Percentiles rank a stretch among this genome's conserved stretches.
These are phyloP conservation scores for Cyclina sinensis DNA, from an alignment of 1,140 invertebrate species.

Conservation along the genomic window DNA sequence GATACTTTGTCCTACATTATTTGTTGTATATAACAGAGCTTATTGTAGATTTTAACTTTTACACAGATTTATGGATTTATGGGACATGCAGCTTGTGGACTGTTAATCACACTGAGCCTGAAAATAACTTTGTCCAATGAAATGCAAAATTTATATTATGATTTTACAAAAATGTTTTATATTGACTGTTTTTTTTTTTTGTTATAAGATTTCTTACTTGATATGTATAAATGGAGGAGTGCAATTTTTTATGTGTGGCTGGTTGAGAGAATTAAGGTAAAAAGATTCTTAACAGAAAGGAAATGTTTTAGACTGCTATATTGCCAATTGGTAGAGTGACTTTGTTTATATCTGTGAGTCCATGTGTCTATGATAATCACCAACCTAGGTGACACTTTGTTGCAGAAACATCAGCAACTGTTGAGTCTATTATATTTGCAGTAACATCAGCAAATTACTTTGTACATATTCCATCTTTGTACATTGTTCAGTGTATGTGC, in stretches of 20 bases:
- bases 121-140: not conserved
- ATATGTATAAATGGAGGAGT: constrained; percentile 37
- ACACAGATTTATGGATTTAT: not conserved
- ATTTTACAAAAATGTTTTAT: constrained; percentile 44
- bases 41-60: constrained; percentile 29
- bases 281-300: not conserved
- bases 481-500: not conserved
- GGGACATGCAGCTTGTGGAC: not conserved
- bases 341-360: constrained; percentile 69
- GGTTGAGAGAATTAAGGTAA: not conserved
- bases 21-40: constrained; percentile 39
- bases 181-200: constrained; percentile 39
- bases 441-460: constrained; percentile 49
- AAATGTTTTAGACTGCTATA: constrained; percentile 1
- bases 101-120: not conserved
- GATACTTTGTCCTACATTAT: not conserved
- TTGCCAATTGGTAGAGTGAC: constrained; percentile 49
- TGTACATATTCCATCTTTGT: constrained; percentile 47
- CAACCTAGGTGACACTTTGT: not conserved
- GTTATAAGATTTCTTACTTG: constrained; percentile 38
- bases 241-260: constrained; percentile 40
- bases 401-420: constrained; percentile 48
- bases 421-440: constrained; percentile 45
- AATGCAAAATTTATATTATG: constrained; percentile 44
- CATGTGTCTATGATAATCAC: constrained; percentile 63